A percentile compares a stretch with the other conserved stretches of the same genome.
phyloP scores from a whole-genome alignment of 2,888 invertebrate genomes.

The Tetragonula carbonaria region DNA sequence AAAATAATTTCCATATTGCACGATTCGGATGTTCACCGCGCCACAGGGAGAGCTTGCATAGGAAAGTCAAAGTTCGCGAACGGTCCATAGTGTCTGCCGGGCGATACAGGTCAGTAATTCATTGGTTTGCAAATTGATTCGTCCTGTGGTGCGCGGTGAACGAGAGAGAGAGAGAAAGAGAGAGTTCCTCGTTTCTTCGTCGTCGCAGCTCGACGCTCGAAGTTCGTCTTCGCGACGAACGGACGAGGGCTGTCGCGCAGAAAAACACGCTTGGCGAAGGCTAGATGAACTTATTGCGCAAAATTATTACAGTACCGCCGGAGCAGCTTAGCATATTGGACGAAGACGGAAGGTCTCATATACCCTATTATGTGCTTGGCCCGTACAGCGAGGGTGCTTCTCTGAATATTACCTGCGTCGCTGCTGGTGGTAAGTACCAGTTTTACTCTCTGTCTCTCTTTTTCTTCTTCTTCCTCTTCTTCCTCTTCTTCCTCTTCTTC shows the following conservation, averaged over 20 bases:
- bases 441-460: no score
- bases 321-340: constrained; percentile 92
- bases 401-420: constrained; percentile 93
- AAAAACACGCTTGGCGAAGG: not conserved
- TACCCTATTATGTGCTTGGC: constrained; percentile 91
- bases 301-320: constrained; percentile 89
- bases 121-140: constrained; percentile 65
- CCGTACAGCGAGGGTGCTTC: constrained; percentile 94
- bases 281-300: constrained; percentile 30
- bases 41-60: constrained; percentile 24
- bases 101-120: constrained; percentile 47
- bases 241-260: not conserved
- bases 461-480: no score
- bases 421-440: constrained; percentile 90
- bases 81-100: not conserved
- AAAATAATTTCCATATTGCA: constrained; percentile 42
- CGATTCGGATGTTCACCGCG: constrained; percentile 16
- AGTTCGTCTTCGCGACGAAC: not conserved
- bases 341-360: constrained; percentile 89
- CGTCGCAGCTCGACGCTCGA: not conserved
- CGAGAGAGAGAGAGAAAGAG: no score
- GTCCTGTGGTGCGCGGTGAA: not conserved
- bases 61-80: not conserved
- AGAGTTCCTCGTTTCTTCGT: not conserved
- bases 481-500: no score